Evolutionary conservation across 2,888 invertebrate species (phyloP), one percentile per base, ranked within the genome.

Genomic region (Athalia circularis): DNA sequence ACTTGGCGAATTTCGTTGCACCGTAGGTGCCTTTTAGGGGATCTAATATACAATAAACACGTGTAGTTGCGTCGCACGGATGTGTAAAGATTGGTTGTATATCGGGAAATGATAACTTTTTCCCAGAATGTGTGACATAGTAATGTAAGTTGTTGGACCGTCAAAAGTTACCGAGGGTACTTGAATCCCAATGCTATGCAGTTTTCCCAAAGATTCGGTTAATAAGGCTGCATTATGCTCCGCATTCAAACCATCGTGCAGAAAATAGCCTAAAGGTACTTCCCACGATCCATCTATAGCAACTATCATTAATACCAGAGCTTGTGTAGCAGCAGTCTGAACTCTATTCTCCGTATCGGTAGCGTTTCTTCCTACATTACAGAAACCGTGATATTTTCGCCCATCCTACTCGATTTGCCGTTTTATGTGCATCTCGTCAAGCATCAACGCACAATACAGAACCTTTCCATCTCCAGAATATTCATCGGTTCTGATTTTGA

Each of bases 31-130:
- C n/a, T n/a, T n/a, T n/a, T n/a, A n/a, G n/a, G n/a, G n/a, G n/a
- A 13, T 65, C 65, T 65, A 65, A 65, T 9, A 65, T 5, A 47
- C 47, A 65, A 65, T 65, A 47, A 2, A 65, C 47, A 65, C n/a
- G n/a, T 4, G 47, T 65, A 3, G 47, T 65, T 47, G 5, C 47
- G 47, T 65, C 47, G 11, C 65, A 65, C 0, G 47, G 65, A 65
- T 65, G 47, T 45, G 47, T 45, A 65, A 47, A 65, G 15, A 45
- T 65, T 45, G 7, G 11, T 11, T 47, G 65, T 11, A 47, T 11
- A 11, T 65, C 47, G 43, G 6, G 47, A 47, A 6, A 47, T 65
- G 47, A 6, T 8, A 65, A 47, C 47, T 47, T 47, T 45, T 47
- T 45, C 65, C 65, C 7, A 65, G n/a, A 9, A 47, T 2, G 47